A percentile compares a stretch with the other conserved stretches of the same genome.
phyloP scores from a whole-genome alignment of 2,113 vertebrate genomes.

The Vulpes ferrilata region DNA sequence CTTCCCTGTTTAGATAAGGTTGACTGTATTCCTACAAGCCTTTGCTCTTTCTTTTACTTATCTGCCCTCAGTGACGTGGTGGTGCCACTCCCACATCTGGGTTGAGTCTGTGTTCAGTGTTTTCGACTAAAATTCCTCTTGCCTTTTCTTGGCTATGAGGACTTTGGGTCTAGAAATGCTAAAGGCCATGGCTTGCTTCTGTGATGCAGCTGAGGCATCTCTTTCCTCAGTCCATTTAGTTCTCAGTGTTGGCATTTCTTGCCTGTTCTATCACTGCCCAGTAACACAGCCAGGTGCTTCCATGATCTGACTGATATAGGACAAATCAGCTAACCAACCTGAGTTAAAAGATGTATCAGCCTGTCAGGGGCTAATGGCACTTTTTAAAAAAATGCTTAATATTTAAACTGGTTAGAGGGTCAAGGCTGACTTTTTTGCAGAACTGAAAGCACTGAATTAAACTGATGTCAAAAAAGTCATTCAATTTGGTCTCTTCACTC shows the following conservation, averaged over 20 bases:
- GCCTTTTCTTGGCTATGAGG: neutral
- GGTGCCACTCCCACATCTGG: neutral
- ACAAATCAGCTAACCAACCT: neutral
- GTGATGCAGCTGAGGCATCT: neutral
- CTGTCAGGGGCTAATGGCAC: neutral
- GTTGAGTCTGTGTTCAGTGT: neutral
- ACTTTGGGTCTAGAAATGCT: neutral
- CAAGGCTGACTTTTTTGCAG: neutral
- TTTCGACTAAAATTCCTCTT: neutral
- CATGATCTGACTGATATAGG: neutral
- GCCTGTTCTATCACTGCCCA: neutral
- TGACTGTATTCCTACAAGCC: neutral
- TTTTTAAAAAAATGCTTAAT: neutral
- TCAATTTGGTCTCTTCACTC: neutral
- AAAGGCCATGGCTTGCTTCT: neutral
- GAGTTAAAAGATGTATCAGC: neutral
- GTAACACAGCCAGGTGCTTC: neutral
- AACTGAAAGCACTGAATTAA: conserved; percentile 9
- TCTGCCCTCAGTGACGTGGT: neutral
- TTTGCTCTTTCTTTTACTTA: conserved; percentile 9
- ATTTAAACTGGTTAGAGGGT: neutral
- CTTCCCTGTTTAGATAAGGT: conserved; percentile 5
- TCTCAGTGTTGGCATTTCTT: neutral
- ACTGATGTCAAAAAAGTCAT: neutral
- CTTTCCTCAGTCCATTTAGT: neutral